These are phyloP conservation scores for Petrolisthes cinctipes DNA, from an alignment of 2,888 invertebrate genomes.

Conservation along the genomic window DNA sequence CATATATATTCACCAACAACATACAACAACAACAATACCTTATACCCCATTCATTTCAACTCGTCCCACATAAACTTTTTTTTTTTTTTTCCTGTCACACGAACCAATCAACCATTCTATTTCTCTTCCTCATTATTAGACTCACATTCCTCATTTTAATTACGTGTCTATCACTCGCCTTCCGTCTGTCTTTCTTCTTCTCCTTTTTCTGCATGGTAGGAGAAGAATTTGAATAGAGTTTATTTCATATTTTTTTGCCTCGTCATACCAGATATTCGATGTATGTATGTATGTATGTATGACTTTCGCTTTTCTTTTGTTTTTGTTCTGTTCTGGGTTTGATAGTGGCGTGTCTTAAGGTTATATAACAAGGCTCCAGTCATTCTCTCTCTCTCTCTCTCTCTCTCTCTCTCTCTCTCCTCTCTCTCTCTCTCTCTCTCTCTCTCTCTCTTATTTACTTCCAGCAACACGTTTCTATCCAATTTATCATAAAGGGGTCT, in stretches of 20 bases:
- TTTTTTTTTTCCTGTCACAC: too few species aligned
- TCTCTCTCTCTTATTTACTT: not conserved
- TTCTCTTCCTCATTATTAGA: not conserved
- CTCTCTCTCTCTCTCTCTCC: not conserved
- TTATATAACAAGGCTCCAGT: not conserved
- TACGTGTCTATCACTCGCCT: not conserved
- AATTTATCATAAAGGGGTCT: not conserved
- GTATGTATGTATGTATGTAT: too few species aligned
- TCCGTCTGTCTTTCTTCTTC: not conserved
- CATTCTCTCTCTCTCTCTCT: not conserved
- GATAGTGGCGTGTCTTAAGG: too few species aligned
- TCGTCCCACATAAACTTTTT: too few species aligned
- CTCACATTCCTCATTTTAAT: not conserved
- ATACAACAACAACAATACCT: too few species aligned
- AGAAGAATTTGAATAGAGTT: too few species aligned
- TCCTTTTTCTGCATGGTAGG: not conserved
- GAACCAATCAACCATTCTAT: not conserved
- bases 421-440: not conserved
- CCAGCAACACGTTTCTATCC: not conserved
- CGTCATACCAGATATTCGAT: too few species aligned
- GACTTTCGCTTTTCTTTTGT: too few species aligned
- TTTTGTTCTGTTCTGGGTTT: too few species aligned
- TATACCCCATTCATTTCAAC: too few species aligned
- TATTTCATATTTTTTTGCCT: too few species aligned
- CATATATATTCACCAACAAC: too few species aligned